These are phyloP conservation scores for Eulemur rufifrons DNA, from an alignment of 2,113 vertebrate genomes.

Conservation along the genomic window DNA sequence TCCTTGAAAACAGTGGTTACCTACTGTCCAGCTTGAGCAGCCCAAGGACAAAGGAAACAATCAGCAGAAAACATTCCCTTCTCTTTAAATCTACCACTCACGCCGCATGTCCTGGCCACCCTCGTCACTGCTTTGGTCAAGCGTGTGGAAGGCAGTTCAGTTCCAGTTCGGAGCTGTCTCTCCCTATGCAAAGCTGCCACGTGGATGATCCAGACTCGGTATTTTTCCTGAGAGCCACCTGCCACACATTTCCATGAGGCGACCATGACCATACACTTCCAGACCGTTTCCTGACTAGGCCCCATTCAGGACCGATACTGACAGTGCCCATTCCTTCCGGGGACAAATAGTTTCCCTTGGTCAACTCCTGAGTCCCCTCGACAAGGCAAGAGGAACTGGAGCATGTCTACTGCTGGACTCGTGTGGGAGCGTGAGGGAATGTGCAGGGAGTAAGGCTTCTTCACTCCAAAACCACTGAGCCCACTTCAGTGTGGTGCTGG, in stretches of 20 bases:
- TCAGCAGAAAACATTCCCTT: conserved; percentile 12
- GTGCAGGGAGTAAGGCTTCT: conserved; percentile 76
- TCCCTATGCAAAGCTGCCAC: conserved; percentile 82
- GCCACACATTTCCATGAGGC: conserved; percentile 67
- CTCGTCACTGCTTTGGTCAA: conserved; percentile 48
- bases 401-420: conserved; percentile 68
- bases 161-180: conserved; percentile 62
- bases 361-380: conserved; percentile 68
- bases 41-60: conserved; percentile 51
- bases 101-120: conserved; percentile 12
- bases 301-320: conserved; percentile 56
- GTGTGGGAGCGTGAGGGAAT: conserved; percentile 72
- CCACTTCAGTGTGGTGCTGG: conserved; percentile 72
- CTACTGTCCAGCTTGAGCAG: conserved; percentile 63
- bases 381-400: conserved; percentile 75
- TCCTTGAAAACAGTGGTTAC: conserved; percentile 54
- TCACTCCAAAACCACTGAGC: conserved; percentile 76
- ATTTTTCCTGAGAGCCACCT: conserved; percentile 83
- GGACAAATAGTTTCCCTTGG: conserved; percentile 68
- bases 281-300: conserved; percentile 64
- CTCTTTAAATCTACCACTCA: background rate
- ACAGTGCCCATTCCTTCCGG: conserved; percentile 54
- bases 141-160: conserved; percentile 29
- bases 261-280: conserved; percentile 46
- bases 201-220: conserved; percentile 80